Conservation (phyloP, 2,113 vertebrate genomes). For the Pomatostomus ruficeps region DNA sequence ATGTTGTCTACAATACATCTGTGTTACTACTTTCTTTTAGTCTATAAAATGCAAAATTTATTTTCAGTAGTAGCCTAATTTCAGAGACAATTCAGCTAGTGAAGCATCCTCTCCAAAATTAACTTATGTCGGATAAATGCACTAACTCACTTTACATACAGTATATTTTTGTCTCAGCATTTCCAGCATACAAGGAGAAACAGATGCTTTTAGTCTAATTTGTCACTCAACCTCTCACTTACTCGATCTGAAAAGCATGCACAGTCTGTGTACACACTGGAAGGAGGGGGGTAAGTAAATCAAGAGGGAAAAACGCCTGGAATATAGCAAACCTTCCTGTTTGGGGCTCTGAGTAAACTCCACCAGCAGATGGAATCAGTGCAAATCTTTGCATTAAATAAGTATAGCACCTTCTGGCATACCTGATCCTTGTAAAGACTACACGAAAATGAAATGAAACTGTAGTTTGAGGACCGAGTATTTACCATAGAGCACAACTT, state of each 20-base stretch:
- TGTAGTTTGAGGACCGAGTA: background rate
- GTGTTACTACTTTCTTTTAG: background rate
- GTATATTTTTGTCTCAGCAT: constrained; percentile 3
- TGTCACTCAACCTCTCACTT: constrained; percentile 30
- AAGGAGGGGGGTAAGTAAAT: background rate
- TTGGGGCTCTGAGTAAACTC: background rate
- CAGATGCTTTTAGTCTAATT: constrained; percentile 47
- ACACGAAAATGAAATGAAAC: background rate
- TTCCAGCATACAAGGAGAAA: constrained; percentile 16
- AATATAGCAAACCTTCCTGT: background rate
- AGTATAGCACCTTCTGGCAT: background rate
- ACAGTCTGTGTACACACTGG: background rate
- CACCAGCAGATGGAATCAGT: background rate
- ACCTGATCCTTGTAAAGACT: background rate
- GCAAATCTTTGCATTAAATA: background rate
- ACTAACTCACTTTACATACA: background rate
- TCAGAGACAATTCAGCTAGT: background rate
- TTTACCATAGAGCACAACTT: background rate
- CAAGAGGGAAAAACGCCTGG: background rate
- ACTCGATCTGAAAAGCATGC: constrained; percentile 25
- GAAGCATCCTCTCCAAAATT: background rate
- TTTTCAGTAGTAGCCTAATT: background rate
- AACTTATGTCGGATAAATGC: background rate
- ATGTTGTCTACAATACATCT: background rate
- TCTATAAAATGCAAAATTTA: background rate